A percentile compares a stretch with the other conserved stretches of the same genome.
These are phyloP conservation scores for Electrophaes corylata DNA, from an alignment of 2,888 invertebrate species.

Conservation along the genomic window DNA sequence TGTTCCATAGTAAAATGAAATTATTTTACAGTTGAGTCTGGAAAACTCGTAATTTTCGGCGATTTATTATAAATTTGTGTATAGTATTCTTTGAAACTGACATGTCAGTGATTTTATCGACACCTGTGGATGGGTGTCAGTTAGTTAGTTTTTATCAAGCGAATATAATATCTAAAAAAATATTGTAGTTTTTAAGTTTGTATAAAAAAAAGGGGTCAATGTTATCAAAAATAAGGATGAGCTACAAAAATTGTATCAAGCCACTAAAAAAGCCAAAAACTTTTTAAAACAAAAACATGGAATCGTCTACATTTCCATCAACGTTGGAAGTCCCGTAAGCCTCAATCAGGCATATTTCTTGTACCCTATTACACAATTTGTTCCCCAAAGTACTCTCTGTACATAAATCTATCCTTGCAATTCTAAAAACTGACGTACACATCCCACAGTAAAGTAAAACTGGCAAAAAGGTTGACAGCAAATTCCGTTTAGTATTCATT, in stretches of 20 bases:
- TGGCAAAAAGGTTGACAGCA: slow-evolving; percentile 40
- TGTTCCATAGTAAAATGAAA: no score
- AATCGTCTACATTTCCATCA: slow-evolving; percentile 16
- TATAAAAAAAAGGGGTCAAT: no score
- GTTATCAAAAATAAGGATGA: no score
- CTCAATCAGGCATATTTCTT: slow-evolving; percentile 28
- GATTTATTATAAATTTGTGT: no score
- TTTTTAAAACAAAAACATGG: slow-evolving; percentile 9
- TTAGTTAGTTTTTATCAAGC: no score
- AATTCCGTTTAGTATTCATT: slow-evolving; percentile 48
- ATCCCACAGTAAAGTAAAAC: slow-evolving; percentile 46
- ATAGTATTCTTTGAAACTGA: no score
- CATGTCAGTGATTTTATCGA: no score
- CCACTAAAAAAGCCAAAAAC: neutral
- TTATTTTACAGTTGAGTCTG: no score
- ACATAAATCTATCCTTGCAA: slow-evolving; percentile 29
- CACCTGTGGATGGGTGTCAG: no score
- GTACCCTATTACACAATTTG: slow-evolving; percentile 30
- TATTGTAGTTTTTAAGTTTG: no score
- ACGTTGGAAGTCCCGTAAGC: slow-evolving; percentile 21
- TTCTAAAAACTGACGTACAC: slow-evolving; percentile 48
- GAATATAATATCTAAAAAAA: no score
- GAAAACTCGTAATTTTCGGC: no score
- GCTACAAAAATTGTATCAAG: neutral
- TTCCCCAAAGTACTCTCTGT: slow-evolving; percentile 28